Conservation (phyloP, 2,888 invertebrate species). For the Corbicula japonica region DNA sequence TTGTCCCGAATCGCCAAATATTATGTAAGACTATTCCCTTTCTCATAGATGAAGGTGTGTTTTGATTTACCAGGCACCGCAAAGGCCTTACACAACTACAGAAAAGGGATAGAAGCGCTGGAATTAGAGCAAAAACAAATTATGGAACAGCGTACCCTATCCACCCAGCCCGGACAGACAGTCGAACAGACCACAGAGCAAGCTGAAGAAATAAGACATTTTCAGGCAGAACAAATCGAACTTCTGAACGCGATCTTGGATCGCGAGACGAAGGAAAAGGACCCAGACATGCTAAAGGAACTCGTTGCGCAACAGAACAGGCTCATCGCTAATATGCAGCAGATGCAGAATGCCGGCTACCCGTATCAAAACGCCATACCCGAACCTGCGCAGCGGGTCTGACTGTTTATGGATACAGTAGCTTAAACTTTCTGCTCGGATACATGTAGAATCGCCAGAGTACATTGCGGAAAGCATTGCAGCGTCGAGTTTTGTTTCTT, state of each 20-base stretch:
- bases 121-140: conserved; percentile 14
- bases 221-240: conserved; percentile 24
- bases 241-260: conserved; percentile 36
- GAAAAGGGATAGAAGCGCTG: background rate
- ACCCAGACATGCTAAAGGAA: conserved; percentile 28
- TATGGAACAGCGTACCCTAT: background rate
- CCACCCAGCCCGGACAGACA: background rate
- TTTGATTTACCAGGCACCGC: background rate
- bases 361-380: conserved; percentile 30
- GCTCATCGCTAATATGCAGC: conserved; percentile 28
- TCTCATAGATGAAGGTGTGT: background rate
- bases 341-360: conserved; percentile 33
- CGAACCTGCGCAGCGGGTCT: background rate
- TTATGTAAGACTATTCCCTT: too few relatives aligned
- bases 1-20: too few relatives aligned
- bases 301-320: conserved; percentile 39
- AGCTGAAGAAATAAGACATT: conserved; percentile 9
- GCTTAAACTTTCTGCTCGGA: too few relatives aligned
- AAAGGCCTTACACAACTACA: background rate
- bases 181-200: background rate
- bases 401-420: too few relatives aligned
- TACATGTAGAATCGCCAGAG: too few relatives aligned
- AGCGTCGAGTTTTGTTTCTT: too few relatives aligned
- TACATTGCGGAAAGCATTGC: too few relatives aligned
- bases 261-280: conserved; percentile 30